Evolutionary conservation across 2,113 vertebrate species (phyloP), one percentile per base, ranked within the genome.

Genomic region (Lagopus leucura): DNA sequence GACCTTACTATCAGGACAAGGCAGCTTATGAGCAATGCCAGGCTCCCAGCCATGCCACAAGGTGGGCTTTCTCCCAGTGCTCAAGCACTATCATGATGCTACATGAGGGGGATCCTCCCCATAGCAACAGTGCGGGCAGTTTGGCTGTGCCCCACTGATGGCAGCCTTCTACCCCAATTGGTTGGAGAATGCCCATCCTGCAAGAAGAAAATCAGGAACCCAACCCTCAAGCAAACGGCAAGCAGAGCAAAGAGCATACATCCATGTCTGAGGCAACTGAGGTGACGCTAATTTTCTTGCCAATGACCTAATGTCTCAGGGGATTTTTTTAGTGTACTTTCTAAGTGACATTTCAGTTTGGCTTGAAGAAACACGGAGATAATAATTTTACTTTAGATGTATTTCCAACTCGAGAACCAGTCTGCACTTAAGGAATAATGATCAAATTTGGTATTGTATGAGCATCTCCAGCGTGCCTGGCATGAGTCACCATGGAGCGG

Each of bases 301-400:
- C 75, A 78, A 72, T 92, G 73, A 94, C 52, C 79, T 94, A 90
- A 88, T 78, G 66, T 94, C 76, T 94, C 69, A 69, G 36, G 21
- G 13, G 1, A 4, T 22, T 50, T 75, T 90, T 92, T 91, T 48
- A 50, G 61, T 86, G 40, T 63, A 45, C 64, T 94, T 90, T 90
- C 65, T 72, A 81, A 91, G 73, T 28, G 76, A 90, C 82, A 65
- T 86, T 94, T 90, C 69, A 72, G 65, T 80, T 92, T 78, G 65
- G 76, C 93, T 86, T 86, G 73, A 88, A 94, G 73, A 95, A 96
- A 89, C 63, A 90, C 54, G 43, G 52, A 71, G 57, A 67, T 61
- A 74, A 54, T 75, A 83, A 43, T 81, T 93, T 88, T 76, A 71
- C 61, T 75, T 86, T 66, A 86, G 72, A 77, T 61, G 72, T 10